Base-by-base conservation (phyloP, 2,797 vertebrate genomes). In the Poecilia gillii region DNA sequence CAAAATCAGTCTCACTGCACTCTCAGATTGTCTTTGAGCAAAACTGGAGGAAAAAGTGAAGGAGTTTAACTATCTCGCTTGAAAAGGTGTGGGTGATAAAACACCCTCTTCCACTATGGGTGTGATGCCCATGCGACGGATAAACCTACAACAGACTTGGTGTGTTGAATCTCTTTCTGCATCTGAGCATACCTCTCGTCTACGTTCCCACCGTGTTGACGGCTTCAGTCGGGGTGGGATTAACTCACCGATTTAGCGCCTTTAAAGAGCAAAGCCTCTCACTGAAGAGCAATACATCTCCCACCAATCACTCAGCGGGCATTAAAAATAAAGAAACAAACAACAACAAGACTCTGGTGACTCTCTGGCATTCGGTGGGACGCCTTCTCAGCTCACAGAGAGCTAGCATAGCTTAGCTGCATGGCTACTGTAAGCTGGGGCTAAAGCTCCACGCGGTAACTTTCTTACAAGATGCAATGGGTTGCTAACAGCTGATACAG, bases 191-290 rank as follows among this genome's bases (percentile, higher is more conserved):
- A 78, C 76, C 68, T 28, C 51, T 74, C 8, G 18, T 75, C 78
- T 55, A 80, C 74, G 78, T 80, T 88, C 77, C 85, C 87, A 87
- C 85, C 75, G 59, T 81, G 86, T 93, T 91, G 90, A 91, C 74
- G 31, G 83, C 90, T 93, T 91, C 89, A 89, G 78, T 88, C 25
- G n/a, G 88, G 83, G 81, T 41, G 84, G 90, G 90, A 94, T 94
- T 93, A 93, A 88, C 91, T 87, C 79, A 1, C 73, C 75, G 89
- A 93, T 91, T 91, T 33, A 81, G 85, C 76, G n/a, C 78, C 84
- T 92, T 90, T 88, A 87, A 82, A 87, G 86, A 89, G 84, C 59
- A 71, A 85, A 93, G 90, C 84, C 84, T 88, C 89, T 88, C 91
- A 89, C 88, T 89, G 90, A 92, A 86, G 91, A 90, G 84, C 83